Evolutionary conservation across 2,797 vertebrate genomes (phyloP), one percentile per base, ranked within the genome.

Genomic region (Acanthornis magna): DNA sequence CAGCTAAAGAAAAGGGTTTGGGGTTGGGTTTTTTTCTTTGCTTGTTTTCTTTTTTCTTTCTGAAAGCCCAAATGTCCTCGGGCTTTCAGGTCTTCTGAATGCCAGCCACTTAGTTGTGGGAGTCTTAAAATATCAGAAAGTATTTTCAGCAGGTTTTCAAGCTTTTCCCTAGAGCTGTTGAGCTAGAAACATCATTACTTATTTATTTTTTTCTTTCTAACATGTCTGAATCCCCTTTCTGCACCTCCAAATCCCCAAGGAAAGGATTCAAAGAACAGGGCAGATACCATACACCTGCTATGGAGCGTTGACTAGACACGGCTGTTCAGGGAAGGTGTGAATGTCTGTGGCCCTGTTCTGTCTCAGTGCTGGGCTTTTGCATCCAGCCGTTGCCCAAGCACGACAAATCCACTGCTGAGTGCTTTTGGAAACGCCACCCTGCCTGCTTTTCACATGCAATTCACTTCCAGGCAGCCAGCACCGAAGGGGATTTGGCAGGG

Each of bases 401-500:
- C 53, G 20, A 70, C 60, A 92, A 73, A 90, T 80, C 50, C 71
- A 19, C 60, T 36, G 81, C 50, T 27, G 74, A 77, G 84, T 19
- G 79, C 76, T 91, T 88, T 72, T 95, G 86, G 78, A 87, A 89
- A 43, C 84, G 23, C 45, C 65, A n/a, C 58, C 63, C 74, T 75
- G 63, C 5, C 2, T 87, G 81, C 63, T 82, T 67, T 73, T 32
- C 4, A 9, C 4, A 9, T 80, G 85, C 71, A 36, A 5, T 73
- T 81, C 53, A 3, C 76, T 91, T 53, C 61, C 51, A 47, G 50
- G 66, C 94, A 83, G 88, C 77, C 71, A 93, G 88, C 43, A 53
- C 58, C 8, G 2, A 70, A 53, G 57, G 81, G 86, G 67, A 57
- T 92, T 95, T 96, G 95, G 92, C 96, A 96, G 57, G 40, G 81